These are phyloP conservation scores for Porites australiensis DNA, from an alignment of 64 coral and sea anemone species.

Conservation along the genomic window DNA sequence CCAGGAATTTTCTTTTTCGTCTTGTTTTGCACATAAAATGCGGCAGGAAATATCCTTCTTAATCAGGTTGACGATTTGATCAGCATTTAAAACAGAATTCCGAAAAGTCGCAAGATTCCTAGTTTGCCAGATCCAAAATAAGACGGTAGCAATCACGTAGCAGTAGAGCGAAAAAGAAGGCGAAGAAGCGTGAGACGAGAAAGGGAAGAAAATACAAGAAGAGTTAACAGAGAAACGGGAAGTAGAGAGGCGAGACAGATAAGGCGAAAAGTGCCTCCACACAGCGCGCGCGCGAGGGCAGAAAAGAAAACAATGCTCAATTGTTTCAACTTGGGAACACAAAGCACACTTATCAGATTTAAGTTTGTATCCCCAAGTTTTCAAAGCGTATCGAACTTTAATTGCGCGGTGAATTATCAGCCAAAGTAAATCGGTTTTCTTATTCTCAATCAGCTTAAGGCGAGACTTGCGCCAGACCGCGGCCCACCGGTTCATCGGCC, in stretches of 20 bases:
- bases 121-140: neutral
- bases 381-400: neutral
- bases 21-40: neutral
- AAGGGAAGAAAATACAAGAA: neutral
- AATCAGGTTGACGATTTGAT: neutral
- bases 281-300: neutral
- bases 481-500: neutral
- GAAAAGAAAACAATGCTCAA: slow-evolving; percentile 17
- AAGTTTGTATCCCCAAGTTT: neutral
- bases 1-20: neutral
- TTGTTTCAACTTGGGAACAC: neutral
- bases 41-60: neutral
- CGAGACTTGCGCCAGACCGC: slow-evolving; percentile 1
- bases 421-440: slow-evolving; percentile 11
- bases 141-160: neutral
- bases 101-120: neutral
- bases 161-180: neutral
- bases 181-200: neutral
- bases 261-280: neutral
- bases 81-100: neutral
- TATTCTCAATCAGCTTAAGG: neutral
- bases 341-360: neutral
- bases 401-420: neutral
- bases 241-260: neutral
- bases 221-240: neutral